Evolutionary conservation across 1,140 invertebrate genomes (phyloP), one percentile per base, ranked within the genome.

Genomic region (Ylistrum balloti): DNA sequence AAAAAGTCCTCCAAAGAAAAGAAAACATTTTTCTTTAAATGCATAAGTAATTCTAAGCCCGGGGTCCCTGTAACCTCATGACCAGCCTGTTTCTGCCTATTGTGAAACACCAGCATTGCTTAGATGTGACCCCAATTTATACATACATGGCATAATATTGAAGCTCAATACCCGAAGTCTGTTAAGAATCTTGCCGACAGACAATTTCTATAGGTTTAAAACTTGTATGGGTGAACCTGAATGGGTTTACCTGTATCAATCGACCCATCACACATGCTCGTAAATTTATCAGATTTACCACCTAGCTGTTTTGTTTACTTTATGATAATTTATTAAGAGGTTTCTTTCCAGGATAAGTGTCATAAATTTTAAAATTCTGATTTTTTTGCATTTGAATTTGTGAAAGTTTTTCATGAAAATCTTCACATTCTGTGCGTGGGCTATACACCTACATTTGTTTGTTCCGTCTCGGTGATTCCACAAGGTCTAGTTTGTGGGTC

Each of bases 171-270:
- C 56, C 56, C 56, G 28, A 5, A 28, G n/a, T 3, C 22, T 28
- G 56, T 74, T 74, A 74, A 74, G 56, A 74, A 74, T 74, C 56
- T 74, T 74, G 56, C 56, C 56, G 56, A 74, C 56, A 74, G 56
- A 74, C 56, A 74, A 74, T 74, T 28, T 74, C 56, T 17, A 74
- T 74, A 74, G 56, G 7, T n/a, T n/a, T 3, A n/a, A 22, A 74
- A 74, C 28, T 74, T 74, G 56, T 74, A 74, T 74, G 56, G 17
- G 56, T 74, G 56, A 74, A 28, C 56, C 1, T 74, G 56, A 74
- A 74, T 74, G 17, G n/a, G 56, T 74, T 74, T 74, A 74, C 56
- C 56, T 74, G 56, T 74, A 74, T 74, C 56, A 28, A n/a, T 74
- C 22, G 17, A 74, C 22, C 56, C 56, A 74, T 74, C 56, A 74